Evolutionary conservation across 1,140 invertebrate genomes (phyloP).

Genomic region (Drosophila arawakana): DNA sequence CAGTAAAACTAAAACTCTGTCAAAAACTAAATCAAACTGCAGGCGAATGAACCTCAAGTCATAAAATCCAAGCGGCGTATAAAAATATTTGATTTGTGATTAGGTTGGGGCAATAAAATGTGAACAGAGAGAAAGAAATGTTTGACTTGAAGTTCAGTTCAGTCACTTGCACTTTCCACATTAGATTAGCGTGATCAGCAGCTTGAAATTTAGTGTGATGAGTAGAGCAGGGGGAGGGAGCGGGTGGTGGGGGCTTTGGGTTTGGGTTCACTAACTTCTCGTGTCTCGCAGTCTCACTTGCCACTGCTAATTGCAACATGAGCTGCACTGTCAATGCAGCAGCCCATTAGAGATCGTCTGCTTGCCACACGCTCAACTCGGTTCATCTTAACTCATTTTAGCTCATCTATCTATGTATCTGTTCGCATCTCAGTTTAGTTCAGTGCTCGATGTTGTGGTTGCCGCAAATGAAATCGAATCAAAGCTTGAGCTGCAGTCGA

Average conservation of each 20-base stretch:
- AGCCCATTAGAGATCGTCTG: conserved; percentile 75
- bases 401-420: conserved; percentile 8
- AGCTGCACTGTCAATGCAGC: conserved; percentile 69
- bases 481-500: conserved; percentile 54
- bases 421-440: conserved; percentile 24
- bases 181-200: conserved; percentile 29
- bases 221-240: neutral
- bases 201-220: neutral
- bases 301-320: conserved; percentile 75
- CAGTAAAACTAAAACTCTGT: neutral
- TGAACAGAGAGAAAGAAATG: conserved; percentile 27
- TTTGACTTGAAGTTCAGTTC: conserved; percentile 67
- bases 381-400: conserved; percentile 36
- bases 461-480: conserved; percentile 75
- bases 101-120: conserved; percentile 52
- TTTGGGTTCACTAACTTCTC: conserved; percentile 67
- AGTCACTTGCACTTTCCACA: conserved; percentile 78
- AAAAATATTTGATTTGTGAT: conserved; percentile 80
- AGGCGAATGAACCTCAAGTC: conserved; percentile 62
- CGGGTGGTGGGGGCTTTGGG: neutral
- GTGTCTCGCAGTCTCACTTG: conserved; percentile 66
- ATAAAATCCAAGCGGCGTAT: conserved; percentile 62
- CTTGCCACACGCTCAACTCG: conserved; percentile 69
- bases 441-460: conserved; percentile 42
- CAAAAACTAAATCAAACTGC: conserved; percentile 22